Evolutionary conservation across 2,113 vertebrate genomes (phyloP).

Genomic region (Plestiodon gilberti): DNA sequence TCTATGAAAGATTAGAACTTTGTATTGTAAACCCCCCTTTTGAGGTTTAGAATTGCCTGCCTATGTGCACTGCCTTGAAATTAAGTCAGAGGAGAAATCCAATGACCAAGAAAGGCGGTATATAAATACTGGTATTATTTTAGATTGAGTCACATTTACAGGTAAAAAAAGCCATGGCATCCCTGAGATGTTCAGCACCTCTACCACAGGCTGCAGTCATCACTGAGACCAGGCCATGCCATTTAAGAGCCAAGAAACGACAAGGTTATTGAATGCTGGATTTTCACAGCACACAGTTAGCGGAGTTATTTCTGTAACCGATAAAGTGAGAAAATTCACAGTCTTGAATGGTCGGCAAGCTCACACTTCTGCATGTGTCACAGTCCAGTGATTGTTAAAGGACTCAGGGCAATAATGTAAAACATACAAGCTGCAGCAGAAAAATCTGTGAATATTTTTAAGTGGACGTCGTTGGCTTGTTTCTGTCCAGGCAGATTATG

Average conservation of each 20-base stretch:
- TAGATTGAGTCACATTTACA: no score
- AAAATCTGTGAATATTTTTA: accelerated
- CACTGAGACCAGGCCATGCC: neutral
- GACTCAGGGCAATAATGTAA: neutral
- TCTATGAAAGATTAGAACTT: no score
- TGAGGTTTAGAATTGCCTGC: no score
- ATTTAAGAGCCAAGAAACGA: slow-evolving; percentile 28
- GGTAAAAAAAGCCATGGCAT: neutral
- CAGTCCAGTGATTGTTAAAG: slow-evolving; percentile 6
- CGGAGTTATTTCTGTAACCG: slow-evolving; percentile 19
- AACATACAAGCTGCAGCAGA: neutral
- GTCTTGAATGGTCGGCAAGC: neutral
- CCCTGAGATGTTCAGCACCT: neutral
- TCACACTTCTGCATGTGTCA: slow-evolving; percentile 40
- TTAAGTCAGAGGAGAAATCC: no score
- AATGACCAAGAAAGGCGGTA: no score
- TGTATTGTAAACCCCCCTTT: no score
- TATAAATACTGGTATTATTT: no score
- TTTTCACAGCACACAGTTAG: slow-evolving; percentile 31
- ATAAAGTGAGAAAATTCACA: slow-evolving; percentile 59
- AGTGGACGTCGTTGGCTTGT: accelerated
- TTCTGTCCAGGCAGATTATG: accelerated
- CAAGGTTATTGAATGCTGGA: accelerated
- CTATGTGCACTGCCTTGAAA: no score
- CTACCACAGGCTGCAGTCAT: accelerated